Percentiles rank a stretch among this genome's conserved stretches.
These are phyloP conservation scores for Montifringilla adamsi DNA, from an alignment of 2,113 vertebrate genomes.

Conservation along the genomic window DNA sequence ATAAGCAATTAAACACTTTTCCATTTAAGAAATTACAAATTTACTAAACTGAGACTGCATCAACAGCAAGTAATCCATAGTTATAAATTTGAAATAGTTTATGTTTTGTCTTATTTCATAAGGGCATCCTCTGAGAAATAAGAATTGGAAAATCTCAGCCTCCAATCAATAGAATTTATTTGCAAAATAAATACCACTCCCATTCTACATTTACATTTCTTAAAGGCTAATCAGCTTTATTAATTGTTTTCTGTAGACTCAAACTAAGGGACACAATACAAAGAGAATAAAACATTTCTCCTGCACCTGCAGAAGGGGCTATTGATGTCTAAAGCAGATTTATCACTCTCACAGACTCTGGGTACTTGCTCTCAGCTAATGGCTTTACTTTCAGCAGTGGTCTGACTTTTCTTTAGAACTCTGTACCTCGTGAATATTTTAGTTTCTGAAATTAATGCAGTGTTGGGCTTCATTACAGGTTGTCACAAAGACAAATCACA, in stretches of 20 bases:
- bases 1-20: not conserved
- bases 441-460: slow-evolving; percentile 24
- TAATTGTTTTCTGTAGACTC: not conserved
- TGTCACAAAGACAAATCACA: slow-evolving; percentile 44
- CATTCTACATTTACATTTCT: not conserved
- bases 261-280: not conserved
- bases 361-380: not conserved
- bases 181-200: not conserved
- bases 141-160: not conserved
- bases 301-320: not conserved
- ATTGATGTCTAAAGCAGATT: not conserved
- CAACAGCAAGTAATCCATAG: not conserved
- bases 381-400: not conserved
- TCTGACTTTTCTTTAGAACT: not conserved
- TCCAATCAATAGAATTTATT: not conserved
- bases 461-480: not conserved
- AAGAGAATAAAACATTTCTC: not conserved
- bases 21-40: not conserved
- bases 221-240: not conserved
- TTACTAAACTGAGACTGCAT: not conserved
- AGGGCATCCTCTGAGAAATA: not conserved
- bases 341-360: not conserved
- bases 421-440: slow-evolving; percentile 9
- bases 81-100: not conserved
- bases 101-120: not conserved